Evolutionary conservation across 37 sponge, comb jelly and placozoan genomes (phyloP).

Genomic region (Theonella swinhoei): DNA sequence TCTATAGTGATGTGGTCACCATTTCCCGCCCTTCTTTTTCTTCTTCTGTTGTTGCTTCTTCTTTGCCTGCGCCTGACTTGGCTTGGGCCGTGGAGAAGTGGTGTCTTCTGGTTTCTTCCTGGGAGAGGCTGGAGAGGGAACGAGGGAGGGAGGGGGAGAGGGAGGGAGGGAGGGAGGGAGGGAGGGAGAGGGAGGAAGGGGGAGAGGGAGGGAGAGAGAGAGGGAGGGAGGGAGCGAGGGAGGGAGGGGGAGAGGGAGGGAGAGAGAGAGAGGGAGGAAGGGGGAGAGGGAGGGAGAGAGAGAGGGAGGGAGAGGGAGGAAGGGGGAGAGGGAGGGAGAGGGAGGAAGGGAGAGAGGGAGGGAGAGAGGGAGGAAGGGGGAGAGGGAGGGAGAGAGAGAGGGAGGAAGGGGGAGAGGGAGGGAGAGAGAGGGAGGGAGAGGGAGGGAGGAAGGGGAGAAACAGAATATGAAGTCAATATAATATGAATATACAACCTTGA

Average conservation of each 20-base stretch:
- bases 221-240: not conserved
- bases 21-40: slow-evolving; percentile 48
- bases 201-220: not conserved
- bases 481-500: too few species aligned
- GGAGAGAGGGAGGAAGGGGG: not conserved
- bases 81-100: slow-evolving; percentile 18
- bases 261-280: not conserved
- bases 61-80: not conserved
- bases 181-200: not conserved
- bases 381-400: not conserved
- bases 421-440: not conserved
- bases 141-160: not conserved
- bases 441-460: not conserved
- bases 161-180: not conserved
- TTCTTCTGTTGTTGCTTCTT: slow-evolving; percentile 12
- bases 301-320: not conserved
- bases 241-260: not conserved
- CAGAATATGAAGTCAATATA: not conserved
- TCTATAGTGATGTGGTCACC: too few species aligned
- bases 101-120: not conserved
- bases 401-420: not conserved
- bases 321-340: not conserved
- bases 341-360: not conserved
- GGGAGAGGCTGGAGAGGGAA: not conserved
- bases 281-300: not conserved